Evolutionary conservation across 2,797 vertebrate genomes (phyloP).

Genomic region (Crenuchus spilurus): DNA sequence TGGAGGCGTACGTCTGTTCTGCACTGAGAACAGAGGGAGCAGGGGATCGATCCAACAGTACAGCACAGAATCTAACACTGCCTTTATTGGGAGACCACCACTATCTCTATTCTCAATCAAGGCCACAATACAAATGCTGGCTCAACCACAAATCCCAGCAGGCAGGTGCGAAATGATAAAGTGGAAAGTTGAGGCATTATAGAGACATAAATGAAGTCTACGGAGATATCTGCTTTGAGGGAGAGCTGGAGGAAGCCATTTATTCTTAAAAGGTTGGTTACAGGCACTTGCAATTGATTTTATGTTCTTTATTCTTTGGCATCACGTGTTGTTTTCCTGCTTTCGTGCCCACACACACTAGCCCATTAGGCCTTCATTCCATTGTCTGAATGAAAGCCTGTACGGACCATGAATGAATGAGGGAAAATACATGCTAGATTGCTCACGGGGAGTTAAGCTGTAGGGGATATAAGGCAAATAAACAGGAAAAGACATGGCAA

Average conservation of each 20-base stretch:
- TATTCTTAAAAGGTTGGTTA: conserved; percentile 1
- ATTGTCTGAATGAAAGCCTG: background rate
- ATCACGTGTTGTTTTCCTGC: background rate
- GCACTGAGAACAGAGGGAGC: conserved; percentile 3
- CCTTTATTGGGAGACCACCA: conserved; percentile 20
- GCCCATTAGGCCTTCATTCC: background rate
- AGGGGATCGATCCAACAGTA: conserved; percentile 16
- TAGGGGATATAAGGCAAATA: conserved; percentile 67
- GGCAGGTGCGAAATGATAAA: conserved; percentile 4
- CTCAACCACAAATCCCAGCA: conserved; percentile 8
- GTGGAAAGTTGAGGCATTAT: background rate
- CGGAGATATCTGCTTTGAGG: background rate
- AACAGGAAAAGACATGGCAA: conserved; percentile 54
- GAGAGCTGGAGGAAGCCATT: background rate
- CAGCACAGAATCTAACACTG: conserved; percentile 11
- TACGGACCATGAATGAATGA: conserved; percentile 60
- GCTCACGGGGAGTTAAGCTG: conserved; percentile 64
- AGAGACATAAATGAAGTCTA: conserved; percentile 7
- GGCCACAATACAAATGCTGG: conserved; percentile 3
- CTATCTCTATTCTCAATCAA: conserved; percentile 22
- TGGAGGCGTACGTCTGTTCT: conserved; percentile 4
- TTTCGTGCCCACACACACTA: background rate
- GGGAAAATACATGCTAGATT: conserved; percentile 48
- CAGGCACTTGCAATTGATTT: background rate
- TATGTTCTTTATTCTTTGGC: background rate